Evolutionary conservation across 2,113 vertebrate species (phyloP).

Genomic region (Chaetura pelagica): DNA sequence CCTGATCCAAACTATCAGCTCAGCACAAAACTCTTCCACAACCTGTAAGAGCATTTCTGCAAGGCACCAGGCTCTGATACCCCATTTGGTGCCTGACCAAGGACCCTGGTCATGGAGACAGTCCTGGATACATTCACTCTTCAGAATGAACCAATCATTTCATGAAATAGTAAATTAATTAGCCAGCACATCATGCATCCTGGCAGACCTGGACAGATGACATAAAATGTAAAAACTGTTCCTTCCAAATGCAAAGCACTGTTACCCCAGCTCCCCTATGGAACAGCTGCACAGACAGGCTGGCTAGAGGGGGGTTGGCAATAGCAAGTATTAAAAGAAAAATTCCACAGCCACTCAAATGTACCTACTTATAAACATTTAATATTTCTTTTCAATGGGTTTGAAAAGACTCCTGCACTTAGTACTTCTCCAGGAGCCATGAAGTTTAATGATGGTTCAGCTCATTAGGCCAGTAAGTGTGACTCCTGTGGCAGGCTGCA

Average conservation of each 20-base stretch:
- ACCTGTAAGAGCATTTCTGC: not conserved
- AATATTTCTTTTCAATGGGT: not conserved
- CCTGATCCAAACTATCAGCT: not conserved
- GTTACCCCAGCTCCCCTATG: not conserved
- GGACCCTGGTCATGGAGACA: not conserved
- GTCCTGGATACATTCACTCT: not conserved
- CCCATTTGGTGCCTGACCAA: not conserved
- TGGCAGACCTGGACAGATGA: not conserved
- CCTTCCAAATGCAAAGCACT: not conserved
- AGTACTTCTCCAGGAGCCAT: conserved; percentile 14
- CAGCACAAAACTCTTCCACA: not conserved
- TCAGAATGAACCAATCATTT: not conserved
- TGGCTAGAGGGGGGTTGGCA: not conserved
- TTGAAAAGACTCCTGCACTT: not conserved
- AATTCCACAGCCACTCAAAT: not conserved
- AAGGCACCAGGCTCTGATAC: not conserved
- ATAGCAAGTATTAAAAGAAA: not conserved
- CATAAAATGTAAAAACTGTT: not conserved
- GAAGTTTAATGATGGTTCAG: not conserved
- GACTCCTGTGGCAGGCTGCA: not conserved
- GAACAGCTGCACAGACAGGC: not conserved
- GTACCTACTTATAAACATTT: not conserved
- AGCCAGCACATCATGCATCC: not conserved
- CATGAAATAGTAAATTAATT: not conserved
- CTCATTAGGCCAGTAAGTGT: not conserved